Evolutionary conservation across 1,140 invertebrate genomes (phyloP).

Genomic region (Helicoverpa armigera): DNA sequence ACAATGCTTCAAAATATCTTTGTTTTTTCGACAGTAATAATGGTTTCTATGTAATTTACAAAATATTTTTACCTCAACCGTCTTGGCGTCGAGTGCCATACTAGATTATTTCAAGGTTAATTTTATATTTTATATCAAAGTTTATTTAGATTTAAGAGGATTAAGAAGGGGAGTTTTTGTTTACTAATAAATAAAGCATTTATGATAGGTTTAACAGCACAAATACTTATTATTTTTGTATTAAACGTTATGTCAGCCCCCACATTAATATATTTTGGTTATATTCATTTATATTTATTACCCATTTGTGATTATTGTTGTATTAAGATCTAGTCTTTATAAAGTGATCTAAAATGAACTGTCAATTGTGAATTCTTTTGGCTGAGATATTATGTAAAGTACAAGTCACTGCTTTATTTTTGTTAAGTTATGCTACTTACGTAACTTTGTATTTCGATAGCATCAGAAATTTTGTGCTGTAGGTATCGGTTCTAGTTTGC

Average conservation of each 20-base stretch:
- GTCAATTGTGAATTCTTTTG: neutral
- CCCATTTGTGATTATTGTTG: neutral
- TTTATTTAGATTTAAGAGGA: slow-evolving; percentile 50
- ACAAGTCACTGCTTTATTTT: slow-evolving; percentile 23
- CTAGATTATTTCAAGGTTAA: slow-evolving; percentile 49
- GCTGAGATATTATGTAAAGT: slow-evolving; percentile 5
- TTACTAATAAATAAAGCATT: slow-evolving; percentile 1
- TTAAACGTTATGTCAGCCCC: neutral
- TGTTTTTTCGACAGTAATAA: slow-evolving; percentile 32
- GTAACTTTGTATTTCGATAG: slow-evolving; percentile 9
- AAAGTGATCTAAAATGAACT: too few relatives aligned
- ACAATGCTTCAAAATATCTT: neutral
- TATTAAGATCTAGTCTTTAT: too few relatives aligned
- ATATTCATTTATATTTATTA: neutral
- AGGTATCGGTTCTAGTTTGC: slow-evolving; percentile 17
- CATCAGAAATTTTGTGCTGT: slow-evolving; percentile 2
- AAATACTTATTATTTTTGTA: slow-evolving; percentile 10
- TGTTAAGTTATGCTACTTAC: slow-evolving; percentile 7
- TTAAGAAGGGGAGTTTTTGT: neutral
- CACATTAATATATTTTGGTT: neutral
- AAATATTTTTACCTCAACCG: slow-evolving; percentile 29
- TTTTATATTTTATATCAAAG: slow-evolving; percentile 54
- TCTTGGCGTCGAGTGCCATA: slow-evolving; percentile 55
- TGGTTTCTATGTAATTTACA: slow-evolving; percentile 4
- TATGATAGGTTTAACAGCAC: slow-evolving; percentile 32